phyloP scores from a whole-genome alignment of 2,888 invertebrate species.

The Allolobophora icterica region DNA sequence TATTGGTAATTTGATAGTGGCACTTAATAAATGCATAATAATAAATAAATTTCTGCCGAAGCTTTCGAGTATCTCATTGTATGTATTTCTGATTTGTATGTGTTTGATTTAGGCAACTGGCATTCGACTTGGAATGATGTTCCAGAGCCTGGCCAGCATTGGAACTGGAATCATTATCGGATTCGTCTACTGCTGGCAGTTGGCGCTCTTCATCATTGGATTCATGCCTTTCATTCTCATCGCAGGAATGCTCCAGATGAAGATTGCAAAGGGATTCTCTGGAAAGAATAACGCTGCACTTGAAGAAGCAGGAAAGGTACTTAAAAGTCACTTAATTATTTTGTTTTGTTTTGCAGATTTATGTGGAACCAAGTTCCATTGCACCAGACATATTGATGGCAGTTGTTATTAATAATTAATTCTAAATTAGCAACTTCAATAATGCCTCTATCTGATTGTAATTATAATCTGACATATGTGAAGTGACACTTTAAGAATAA shows the following conservation, averaged over 20 bases:
- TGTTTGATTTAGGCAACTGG: conserved; percentile 62
- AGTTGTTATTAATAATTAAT: not conserved
- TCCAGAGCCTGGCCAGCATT: conserved; percentile 63
- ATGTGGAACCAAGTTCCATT: not conserved
- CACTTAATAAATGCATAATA: no score
- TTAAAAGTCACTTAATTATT: not conserved
- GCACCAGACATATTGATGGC: not conserved
- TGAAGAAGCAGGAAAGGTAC: conserved; percentile 69
- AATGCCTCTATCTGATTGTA: no score
- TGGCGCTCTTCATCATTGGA: conserved; percentile 64
- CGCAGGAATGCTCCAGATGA: conserved; percentile 64
- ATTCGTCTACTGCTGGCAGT: conserved; percentile 67
- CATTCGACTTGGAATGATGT: conserved; percentile 62
- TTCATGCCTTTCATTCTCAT: conserved; percentile 65
- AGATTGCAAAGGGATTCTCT: conserved; percentile 65
- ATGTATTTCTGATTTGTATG: not conserved
- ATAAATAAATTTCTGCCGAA: not conserved
- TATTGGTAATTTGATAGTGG: no score
- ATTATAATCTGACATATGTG: no score
- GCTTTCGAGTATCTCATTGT: no score
- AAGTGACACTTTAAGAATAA: no score
- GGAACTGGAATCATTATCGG: conserved; percentile 65
- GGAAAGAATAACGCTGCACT: conserved; percentile 66
- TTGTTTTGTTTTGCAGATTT: not conserved
- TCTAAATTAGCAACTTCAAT: no score